These are phyloP conservation scores for Benthosema pterotum DNA, from an alignment of 2,797 vertebrate species.

Conservation along the genomic window DNA sequence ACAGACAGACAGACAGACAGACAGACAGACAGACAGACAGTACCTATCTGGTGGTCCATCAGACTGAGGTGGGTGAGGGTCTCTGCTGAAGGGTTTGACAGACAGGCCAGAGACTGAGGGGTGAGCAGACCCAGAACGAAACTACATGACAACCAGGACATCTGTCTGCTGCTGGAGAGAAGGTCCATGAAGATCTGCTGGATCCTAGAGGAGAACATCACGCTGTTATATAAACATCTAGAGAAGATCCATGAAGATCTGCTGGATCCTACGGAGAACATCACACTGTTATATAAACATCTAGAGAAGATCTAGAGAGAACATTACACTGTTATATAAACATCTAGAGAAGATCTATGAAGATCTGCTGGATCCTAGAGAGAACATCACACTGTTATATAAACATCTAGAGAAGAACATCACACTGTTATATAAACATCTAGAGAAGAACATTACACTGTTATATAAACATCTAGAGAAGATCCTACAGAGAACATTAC, in stretches of 20 bases:
- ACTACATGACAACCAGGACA: constrained; percentile 94
- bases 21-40: too few species aligned
- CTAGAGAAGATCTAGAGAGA: too few species aligned
- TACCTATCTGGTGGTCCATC: constrained; percentile 90
- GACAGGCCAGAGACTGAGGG: constrained; percentile 87
- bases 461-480: too few species aligned
- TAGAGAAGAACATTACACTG: too few species aligned
- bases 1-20: not conserved
- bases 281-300: too few species aligned
- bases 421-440: too few species aligned
- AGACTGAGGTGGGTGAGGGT: constrained; percentile 95
- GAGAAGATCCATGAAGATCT: constrained; percentile 94
- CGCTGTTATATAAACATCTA: constrained; percentile 35
- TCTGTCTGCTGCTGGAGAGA: constrained; percentile 92
- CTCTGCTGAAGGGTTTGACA: constrained; percentile 92
- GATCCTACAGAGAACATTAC: too few species aligned
- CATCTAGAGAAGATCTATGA: too few species aligned
- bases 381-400: too few species aligned
- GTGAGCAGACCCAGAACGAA: constrained; percentile 97
- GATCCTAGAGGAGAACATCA: constrained; percentile 82
- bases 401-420: too few species aligned
- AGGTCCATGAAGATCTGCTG: constrained; percentile 96
- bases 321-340: too few species aligned
- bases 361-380: too few species aligned
- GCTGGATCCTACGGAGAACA: constrained; percentile 86